Base-by-base conservation (phyloP, 2,888 invertebrate genomes). In the Platycheirus albimanus region DNA sequence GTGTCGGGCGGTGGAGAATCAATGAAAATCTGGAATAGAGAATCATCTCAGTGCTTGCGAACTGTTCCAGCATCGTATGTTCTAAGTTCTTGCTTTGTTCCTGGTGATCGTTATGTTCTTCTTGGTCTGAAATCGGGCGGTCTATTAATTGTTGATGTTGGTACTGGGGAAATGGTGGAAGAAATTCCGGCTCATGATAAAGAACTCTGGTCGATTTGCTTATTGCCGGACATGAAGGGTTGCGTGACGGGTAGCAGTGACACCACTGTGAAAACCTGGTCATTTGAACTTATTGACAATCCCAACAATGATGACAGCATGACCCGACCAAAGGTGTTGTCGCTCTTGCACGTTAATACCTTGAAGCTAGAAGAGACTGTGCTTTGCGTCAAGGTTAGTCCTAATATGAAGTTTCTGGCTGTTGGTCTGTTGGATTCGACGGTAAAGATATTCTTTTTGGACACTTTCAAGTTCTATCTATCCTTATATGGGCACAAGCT, bases 401-500 rank as follows among this genome's bases (percentile, higher is more conserved):
- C 96, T 0, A 96, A 98, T 90, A 94, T 94, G 87, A 95, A 95
- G 91, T 96, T 97, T 87, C 91, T 99, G 19, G 98, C 98, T 0
- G 97, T 96, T 4, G 96, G 98, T 0, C 91, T 99, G 4, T 92
- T 99, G 49, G 99, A 99, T 91, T 95, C 95, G 6, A 99, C 98
- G 0, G 97, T 99, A 0, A 98, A 98, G 91, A 95, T 99, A 86
- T 99, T 98, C 91, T 99, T 98, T 89, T 90, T 96, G 52, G 99
- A 99, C 88, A 95, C 96, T 0, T 95, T 99, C 85, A 99, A 99
- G 95, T 98, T 98, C 90, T 98, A 97, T 91, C 90, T 98, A 17
- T 96, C 97, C 0, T 93, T 99, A 0, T 99, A 99, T 90, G 99
- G 99, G 0, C 99, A 99, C 91, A 97, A 97, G 88, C 92, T 99